Evolutionary conservation across 2,888 invertebrate genomes (phyloP), one percentile per base, ranked within the genome.

Genomic region (Plebejus argus): DNA sequence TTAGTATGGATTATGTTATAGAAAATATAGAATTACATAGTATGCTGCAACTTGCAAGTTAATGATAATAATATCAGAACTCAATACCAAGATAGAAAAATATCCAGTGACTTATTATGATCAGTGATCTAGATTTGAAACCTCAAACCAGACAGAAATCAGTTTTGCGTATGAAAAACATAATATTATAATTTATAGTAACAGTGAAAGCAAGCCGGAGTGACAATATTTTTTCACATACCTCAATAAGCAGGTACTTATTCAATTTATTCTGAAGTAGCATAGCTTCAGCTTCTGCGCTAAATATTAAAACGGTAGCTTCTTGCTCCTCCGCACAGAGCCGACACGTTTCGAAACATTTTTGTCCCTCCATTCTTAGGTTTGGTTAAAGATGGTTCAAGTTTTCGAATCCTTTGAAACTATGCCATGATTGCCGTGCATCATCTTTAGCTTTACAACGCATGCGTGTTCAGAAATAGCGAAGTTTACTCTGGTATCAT

Each of bases 221-320:
- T 75, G 7, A 33, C 18, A 18, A 75, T 39, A 49, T 39, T 6
- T 39, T 71, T 66, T 71, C 35, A 81, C 82, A 83, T 85, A 96
- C 96, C 94, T 95, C 94, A 84, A 96, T 95, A 84, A 95, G 94
- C 82, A 96, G 92, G 92, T 96, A 96, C 91, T 95, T 95, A 85
- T 95, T 95, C 83, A 96, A 95, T 91, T 96, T 96, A 81, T 95
- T 95, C 86, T 95, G 95, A 79, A 96, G 92, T 84, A 95, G 95
- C 90, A 95, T 94, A 85, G 94, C 94, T 87, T 95, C 95, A 79
- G 96, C 96, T 91, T 96, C 96, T 84, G 95, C 95, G 84, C 96
- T 95, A 86, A 96, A 96, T 89, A 96, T 94, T 92, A 95, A 94
- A 82, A 96, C 91, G 77, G 95, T 95, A 82, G 95, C 94, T 85